Conservation (phyloP, 2,888 invertebrate genomes). For the Yponomeuta cagnagella region DNA sequence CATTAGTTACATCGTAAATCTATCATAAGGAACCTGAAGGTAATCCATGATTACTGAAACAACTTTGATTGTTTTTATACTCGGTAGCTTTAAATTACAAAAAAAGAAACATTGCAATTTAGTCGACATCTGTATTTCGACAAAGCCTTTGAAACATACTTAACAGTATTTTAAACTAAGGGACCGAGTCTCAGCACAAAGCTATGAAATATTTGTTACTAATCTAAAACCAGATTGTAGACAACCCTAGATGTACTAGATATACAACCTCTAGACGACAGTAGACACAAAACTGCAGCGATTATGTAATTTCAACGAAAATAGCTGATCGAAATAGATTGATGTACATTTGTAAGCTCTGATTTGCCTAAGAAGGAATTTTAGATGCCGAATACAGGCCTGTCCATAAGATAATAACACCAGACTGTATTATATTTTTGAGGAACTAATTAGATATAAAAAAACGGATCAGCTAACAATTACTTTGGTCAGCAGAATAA, state of each 20-base stretch:
- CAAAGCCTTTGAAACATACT: neutral
- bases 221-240: conserved; percentile 20
- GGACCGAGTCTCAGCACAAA: conserved; percentile 61
- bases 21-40: too few relatives aligned
- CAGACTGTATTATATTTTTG: neutral
- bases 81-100: too few relatives aligned
- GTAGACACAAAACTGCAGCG: neutral
- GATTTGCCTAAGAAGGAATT: neutral
- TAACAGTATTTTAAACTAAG: conserved; percentile 31
- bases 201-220: conserved; percentile 26
- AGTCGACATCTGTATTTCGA: neutral
- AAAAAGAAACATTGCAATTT: neutral
- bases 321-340: neutral
- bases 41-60: too few relatives aligned
- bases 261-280: too few relatives aligned
- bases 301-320: neutral
- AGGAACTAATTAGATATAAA: neutral
- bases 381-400: neutral
- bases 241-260: conserved; percentile 18
- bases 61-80: too few relatives aligned
- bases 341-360: neutral
- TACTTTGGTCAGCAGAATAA: too few relatives aligned
- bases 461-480: neutral
- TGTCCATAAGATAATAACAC: neutral
- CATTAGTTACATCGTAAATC: too few relatives aligned